These are phyloP conservation scores for Lutjanus campechanus DNA, from an alignment of 2,797 vertebrate genomes.

Conservation along the genomic window DNA sequence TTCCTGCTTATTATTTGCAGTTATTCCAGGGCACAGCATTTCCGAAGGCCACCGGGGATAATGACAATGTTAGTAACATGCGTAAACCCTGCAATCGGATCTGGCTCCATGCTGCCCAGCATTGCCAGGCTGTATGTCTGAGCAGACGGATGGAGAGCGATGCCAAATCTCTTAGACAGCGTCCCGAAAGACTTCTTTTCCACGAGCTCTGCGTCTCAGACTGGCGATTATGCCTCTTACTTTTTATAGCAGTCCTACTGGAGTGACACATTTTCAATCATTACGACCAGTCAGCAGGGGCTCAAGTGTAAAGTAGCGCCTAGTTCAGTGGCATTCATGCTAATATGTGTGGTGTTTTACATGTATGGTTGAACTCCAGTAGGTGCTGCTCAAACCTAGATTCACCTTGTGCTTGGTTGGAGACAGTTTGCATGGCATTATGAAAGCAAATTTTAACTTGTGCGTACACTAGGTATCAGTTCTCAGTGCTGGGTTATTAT, in stretches of 20 bases:
- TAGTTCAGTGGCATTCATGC: constrained; percentile 34
- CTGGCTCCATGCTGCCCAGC: constrained; percentile 62
- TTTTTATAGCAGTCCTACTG: constrained; percentile 67
- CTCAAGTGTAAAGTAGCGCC: constrained; percentile 55
- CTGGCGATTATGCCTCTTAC: constrained; percentile 28
- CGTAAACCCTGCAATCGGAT: constrained; percentile 77
- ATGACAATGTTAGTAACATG: constrained; percentile 74
- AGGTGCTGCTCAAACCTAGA: constrained; percentile 16
- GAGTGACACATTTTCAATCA: constrained; percentile 67
- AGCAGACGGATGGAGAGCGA: constrained; percentile 42
- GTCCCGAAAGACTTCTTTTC: constrained; percentile 64
- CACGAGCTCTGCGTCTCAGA: constrained; percentile 43
- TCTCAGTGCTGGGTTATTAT: background rate
- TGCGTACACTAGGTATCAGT: background rate
- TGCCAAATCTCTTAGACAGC: constrained; percentile 71
- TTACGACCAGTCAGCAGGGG: constrained; percentile 56
- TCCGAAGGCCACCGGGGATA: constrained; percentile 66
- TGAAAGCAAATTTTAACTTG: background rate
- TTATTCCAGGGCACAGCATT: constrained; percentile 63
- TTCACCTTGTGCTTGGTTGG: constrained; percentile 27
- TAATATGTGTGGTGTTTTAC: constrained; percentile 20
- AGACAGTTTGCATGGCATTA: constrained; percentile 1
- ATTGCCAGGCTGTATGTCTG: constrained; percentile 52
- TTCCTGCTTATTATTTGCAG: constrained; percentile 68
- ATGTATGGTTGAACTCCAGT: constrained; percentile 25